Evolutionary conservation across 2,888 invertebrate genomes (phyloP).

Genomic region (Arrhopalites spinosus): DNA sequence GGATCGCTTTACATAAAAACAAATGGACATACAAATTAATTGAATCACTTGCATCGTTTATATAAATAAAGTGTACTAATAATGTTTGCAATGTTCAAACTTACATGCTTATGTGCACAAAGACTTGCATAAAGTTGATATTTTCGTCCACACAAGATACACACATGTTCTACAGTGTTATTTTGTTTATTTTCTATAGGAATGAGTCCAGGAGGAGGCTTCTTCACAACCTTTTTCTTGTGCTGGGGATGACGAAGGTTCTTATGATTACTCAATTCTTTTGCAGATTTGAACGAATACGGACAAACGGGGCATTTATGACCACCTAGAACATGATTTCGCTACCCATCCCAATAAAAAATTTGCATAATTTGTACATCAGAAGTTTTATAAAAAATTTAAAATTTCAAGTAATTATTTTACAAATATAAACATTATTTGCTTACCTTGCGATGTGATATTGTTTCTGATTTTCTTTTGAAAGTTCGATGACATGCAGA

Average conservation of each 20-base stretch:
- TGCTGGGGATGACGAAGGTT: no score
- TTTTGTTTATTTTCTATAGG: not conserved
- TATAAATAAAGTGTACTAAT: no score
- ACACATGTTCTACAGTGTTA: constrained; percentile 11
- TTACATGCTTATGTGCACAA: constrained; percentile 27
- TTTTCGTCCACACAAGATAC: constrained; percentile 27
- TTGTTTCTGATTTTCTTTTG: constrained; percentile 28
- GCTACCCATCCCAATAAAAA: no score
- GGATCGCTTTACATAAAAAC: constrained; percentile 10
- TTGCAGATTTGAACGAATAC: constrained; percentile 14
- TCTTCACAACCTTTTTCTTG: not conserved
- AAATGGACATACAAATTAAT: not conserved
- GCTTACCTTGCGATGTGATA: constrained; percentile 33
- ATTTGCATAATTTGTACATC: not conserved
- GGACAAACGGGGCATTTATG: no score
- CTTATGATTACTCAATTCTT: no score
- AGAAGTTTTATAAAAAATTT: not conserved
- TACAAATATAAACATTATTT: not conserved
- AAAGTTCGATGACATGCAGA: constrained; percentile 25
- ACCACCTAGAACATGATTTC: constrained; percentile 32
- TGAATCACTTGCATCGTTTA: no score
- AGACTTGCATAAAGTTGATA: constrained; percentile 13
- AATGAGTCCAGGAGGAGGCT: no score
- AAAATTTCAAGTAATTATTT: no score
- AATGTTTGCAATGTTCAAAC: not conserved